A percentile compares a stretch with the other conserved stretches of the same genome.
Conservation (phyloP, 2,797 vertebrate genomes). For the Chaunax sp. region DNA sequence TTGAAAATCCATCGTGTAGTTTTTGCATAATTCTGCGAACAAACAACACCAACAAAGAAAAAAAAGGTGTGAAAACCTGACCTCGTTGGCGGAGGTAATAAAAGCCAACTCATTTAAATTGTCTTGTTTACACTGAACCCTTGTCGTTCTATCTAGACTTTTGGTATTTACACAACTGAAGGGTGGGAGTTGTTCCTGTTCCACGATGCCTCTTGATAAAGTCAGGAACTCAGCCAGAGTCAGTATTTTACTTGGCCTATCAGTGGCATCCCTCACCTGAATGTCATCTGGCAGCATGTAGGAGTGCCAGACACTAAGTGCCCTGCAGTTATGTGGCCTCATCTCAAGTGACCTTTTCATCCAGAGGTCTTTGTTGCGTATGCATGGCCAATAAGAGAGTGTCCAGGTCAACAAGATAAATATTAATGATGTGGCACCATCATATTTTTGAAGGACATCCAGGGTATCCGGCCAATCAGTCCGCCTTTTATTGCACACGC, state of each 20-base stretch:
- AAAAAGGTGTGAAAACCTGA: no score
- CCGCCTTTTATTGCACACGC: conserved; percentile 20
- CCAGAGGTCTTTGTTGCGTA: conserved; percentile 65
- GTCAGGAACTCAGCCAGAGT: conserved; percentile 13
- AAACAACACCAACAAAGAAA: neutral
- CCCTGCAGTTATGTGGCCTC: conserved; percentile 60
- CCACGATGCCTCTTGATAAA: no score
- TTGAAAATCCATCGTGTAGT: neutral
- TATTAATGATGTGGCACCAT: conserved; percentile 56
- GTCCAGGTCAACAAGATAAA: conserved; percentile 62
- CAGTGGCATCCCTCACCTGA: conserved; percentile 51
- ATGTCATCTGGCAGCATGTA: conserved; percentile 52
- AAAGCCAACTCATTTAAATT: neutral
- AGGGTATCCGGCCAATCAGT: conserved; percentile 20
- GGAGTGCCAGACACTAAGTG: conserved; percentile 38
- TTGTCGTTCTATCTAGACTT: no score
- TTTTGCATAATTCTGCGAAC: neutral
- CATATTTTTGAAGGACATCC: conserved; percentile 61
- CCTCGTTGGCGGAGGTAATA: no score
- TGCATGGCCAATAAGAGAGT: conserved; percentile 64
- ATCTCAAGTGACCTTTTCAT: conserved; percentile 65
- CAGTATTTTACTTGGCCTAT: conserved; percentile 33
- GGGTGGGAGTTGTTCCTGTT: no score
- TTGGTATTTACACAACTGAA: no score
- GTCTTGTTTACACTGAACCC: no score